Evolutionary conservation across 2,113 vertebrate genomes (phyloP).

Genomic region (Corapipo altera): DNA sequence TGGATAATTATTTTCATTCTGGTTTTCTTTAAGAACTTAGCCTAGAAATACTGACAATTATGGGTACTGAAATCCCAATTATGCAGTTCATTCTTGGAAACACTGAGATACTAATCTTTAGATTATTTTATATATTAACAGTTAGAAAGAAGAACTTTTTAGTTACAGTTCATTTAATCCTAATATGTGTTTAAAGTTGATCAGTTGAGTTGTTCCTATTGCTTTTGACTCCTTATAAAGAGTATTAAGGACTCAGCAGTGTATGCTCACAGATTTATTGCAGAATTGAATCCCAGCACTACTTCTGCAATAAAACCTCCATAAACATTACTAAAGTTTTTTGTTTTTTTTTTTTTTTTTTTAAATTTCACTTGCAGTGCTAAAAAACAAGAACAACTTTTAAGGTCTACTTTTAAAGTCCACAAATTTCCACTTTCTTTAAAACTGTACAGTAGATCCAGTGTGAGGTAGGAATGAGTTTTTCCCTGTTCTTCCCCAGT

Average conservation of each 20-base stretch:
- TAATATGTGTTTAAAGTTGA: neutral
- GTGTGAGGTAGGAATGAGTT: neutral
- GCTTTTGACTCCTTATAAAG: neutral
- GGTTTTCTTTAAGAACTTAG: neutral
- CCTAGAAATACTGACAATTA: neutral
- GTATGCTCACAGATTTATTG: neutral
- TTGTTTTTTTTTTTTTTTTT: too few species aligned
- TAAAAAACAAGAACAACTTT: neutral
- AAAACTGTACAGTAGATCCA: neutral
- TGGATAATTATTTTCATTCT: neutral
- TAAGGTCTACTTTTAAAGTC: neutral
- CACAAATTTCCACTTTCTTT: neutral
- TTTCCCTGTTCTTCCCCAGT: neutral
- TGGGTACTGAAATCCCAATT: neutral
- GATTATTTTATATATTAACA: neutral
- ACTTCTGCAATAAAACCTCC: neutral
- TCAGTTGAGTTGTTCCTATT: neutral
- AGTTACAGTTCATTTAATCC: neutral
- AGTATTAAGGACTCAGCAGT: neutral
- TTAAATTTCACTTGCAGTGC: neutral
- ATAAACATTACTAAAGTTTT: neutral
- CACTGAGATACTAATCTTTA: neutral
- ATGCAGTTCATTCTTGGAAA: neutral
- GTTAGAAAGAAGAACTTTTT: neutral
- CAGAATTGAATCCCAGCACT: neutral